These are phyloP conservation scores for Eupristina koningsbergeri DNA, from an alignment of 1,140 invertebrate genomes.

Conservation along the genomic window DNA sequence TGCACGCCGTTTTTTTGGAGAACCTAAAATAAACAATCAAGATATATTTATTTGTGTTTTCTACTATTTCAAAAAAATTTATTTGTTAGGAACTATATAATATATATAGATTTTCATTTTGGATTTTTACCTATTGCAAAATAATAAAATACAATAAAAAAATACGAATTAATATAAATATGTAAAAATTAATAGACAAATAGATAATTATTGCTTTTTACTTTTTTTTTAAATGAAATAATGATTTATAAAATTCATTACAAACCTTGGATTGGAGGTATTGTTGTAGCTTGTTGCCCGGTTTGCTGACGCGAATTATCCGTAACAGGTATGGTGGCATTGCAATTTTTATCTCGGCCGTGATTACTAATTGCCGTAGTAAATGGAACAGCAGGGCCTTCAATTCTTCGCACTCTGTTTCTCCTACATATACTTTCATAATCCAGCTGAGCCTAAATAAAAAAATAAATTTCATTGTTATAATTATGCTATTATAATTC, in stretches of 20 bases:
- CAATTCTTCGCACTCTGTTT: constrained; percentile 62
- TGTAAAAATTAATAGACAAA: background rate
- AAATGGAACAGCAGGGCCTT: constrained; percentile 66
- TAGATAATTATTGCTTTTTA: background rate
- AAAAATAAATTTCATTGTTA: constrained; percentile 13
- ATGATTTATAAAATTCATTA: constrained; percentile 3
- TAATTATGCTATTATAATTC: background rate
- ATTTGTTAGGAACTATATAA: too few species aligned
- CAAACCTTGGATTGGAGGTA: constrained; percentile 66
- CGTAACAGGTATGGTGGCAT: constrained; percentile 76
- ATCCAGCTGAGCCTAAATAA: constrained; percentile 66
- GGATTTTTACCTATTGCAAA: too few species aligned
- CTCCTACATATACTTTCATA: constrained; percentile 68
- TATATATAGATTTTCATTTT: too few species aligned
- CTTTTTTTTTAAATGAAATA: background rate
- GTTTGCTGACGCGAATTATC: constrained; percentile 67
- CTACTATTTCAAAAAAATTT: background rate
- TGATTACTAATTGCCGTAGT: constrained; percentile 68
- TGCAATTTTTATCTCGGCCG: constrained; percentile 81
- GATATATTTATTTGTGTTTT: background rate
- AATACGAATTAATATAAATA: too few species aligned
- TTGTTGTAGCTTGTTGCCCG: constrained; percentile 61
- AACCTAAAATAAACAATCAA: constrained; percentile 57
- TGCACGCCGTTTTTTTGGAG: constrained; percentile 74
- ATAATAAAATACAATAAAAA: too few species aligned